phyloP scores from a whole-genome alignment of 2,888 invertebrate species.

The Aspidapion aeneum region DNA sequence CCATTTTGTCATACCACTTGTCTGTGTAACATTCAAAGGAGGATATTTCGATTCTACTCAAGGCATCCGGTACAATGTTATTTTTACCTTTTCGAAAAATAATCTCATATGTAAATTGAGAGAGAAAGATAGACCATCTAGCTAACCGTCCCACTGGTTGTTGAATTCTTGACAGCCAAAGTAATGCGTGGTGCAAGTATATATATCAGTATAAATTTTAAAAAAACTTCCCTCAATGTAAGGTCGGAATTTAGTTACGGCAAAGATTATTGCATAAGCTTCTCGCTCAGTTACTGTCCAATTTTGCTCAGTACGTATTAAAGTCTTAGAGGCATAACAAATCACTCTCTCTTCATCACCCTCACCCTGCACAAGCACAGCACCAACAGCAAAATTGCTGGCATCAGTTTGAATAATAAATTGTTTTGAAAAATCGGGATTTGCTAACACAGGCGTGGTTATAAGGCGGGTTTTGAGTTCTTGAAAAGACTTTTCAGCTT shows the following conservation, averaged over 20 bases:
- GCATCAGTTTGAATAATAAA: conserved; percentile 29
- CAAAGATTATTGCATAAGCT: conserved; percentile 3
- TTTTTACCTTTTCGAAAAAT: too few relatives aligned
- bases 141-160: too few relatives aligned
- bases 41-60: too few relatives aligned
- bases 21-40: too few relatives aligned
- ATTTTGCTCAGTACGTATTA: conserved; percentile 16
- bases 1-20: too few relatives aligned
- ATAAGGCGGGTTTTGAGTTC: conserved; percentile 22
- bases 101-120: too few relatives aligned
- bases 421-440: conserved; percentile 23
- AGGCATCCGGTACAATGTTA: too few relatives aligned
- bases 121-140: too few relatives aligned
- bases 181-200: too few relatives aligned
- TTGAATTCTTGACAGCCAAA: too few relatives aligned
- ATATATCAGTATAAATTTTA: conserved; percentile 12
- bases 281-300: conserved; percentile 10
- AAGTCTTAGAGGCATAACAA: neutral
- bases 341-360: conserved; percentile 2
- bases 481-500: conserved; percentile 17
- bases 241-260: conserved; percentile 8
- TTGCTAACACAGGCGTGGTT: conserved; percentile 26
- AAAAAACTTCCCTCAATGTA: neutral
- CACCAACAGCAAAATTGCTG: conserved; percentile 29
- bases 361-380: conserved; percentile 25